These are phyloP conservation scores for Papilio polytes DNA, from an alignment of 1,140 invertebrate species.

Conservation along the genomic window DNA sequence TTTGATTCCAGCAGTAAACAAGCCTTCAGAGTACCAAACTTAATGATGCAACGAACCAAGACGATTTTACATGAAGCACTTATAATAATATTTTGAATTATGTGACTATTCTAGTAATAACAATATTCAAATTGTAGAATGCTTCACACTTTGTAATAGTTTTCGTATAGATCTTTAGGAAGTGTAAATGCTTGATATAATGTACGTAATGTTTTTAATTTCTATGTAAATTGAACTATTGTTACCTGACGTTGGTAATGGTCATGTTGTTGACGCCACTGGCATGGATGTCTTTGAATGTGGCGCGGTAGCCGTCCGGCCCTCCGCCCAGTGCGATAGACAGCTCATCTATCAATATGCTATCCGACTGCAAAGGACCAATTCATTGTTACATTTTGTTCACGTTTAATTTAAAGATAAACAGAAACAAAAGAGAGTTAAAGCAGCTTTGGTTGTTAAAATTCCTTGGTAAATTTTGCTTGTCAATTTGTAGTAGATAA, in stretches of 20 bases:
- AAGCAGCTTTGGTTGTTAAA: too few species aligned
- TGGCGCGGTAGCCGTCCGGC: conserved; percentile 90
- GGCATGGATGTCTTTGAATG: conserved; percentile 91
- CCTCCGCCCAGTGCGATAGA: conserved; percentile 90
- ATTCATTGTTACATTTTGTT: not conserved
- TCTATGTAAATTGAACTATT: not conserved
- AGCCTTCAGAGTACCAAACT: not conserved
- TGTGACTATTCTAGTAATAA: too few species aligned
- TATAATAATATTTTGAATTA: too few species aligned
- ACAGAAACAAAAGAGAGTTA: too few species aligned
- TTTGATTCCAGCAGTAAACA: conserved; percentile 25
- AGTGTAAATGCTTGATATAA: not conserved
- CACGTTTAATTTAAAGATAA: too few species aligned
- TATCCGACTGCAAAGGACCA: conserved; percentile 85
- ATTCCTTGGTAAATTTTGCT: too few species aligned
- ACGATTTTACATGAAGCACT: not conserved
- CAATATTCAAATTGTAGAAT: too few species aligned
- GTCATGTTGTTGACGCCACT: conserved; percentile 91
- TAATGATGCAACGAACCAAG: not conserved
- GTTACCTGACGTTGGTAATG: conserved; percentile 89
- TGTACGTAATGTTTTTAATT: not conserved
- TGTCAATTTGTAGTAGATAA: too few species aligned
- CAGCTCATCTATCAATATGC: conserved; percentile 91
- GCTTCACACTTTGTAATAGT: not conserved
- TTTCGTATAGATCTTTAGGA: not conserved